Evolutionary conservation across 2,113 vertebrate species (phyloP).

Genomic region (Cepphus grylle): DNA sequence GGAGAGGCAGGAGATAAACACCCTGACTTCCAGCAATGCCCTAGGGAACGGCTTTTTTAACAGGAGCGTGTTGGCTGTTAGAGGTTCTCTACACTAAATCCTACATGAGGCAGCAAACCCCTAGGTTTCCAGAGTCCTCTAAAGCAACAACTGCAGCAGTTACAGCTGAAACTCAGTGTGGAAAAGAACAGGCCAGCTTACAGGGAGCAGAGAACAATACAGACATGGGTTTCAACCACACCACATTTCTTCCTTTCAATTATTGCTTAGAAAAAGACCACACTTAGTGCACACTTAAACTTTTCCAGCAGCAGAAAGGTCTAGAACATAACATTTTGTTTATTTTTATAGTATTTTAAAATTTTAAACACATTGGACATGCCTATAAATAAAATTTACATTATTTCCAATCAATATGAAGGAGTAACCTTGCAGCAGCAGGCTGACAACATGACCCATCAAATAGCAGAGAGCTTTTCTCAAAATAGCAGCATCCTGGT

Average conservation of each 20-base stretch:
- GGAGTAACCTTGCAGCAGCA: neutral
- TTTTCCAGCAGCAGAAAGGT: neutral
- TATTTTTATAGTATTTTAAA: neutral
- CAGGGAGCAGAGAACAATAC: neutral
- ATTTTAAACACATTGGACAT: neutral
- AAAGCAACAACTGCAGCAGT: neutral
- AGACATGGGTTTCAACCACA: neutral
- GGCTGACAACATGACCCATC: neutral
- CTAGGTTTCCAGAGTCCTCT: neutral
- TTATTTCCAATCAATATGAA: neutral
- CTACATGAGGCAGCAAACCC: neutral
- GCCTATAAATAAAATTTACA: neutral
- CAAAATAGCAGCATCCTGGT: neutral
- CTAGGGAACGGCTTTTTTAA: neutral
- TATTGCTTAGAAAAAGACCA: neutral
- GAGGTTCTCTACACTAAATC: neutral
- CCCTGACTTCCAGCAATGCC: neutral
- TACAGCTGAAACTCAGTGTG: neutral
- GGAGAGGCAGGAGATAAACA: neutral
- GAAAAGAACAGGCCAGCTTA: neutral
- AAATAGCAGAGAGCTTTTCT: neutral
- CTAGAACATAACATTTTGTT: neutral
- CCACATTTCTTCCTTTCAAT: neutral
- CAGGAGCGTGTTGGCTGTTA: neutral
- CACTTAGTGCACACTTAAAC: neutral